A percentile compares a stretch with the other conserved stretches of the same genome.
Evolutionary conservation across 2,113 vertebrate species (phyloP).

Genomic region (Vulpes ferrilata): DNA sequence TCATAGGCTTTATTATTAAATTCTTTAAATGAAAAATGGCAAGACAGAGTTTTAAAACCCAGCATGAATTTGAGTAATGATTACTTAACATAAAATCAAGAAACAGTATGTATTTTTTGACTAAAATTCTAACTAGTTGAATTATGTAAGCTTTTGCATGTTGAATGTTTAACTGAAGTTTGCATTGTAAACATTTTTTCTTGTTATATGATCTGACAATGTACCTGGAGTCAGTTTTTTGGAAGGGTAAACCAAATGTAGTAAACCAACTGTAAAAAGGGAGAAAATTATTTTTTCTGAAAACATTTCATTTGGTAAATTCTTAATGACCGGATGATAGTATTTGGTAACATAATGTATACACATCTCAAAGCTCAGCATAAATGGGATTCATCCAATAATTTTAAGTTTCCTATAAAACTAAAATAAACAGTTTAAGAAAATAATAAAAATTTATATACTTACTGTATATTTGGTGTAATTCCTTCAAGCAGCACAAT

Average conservation of each 20-base stretch:
- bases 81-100: constrained; percentile 35
- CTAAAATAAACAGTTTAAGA: background rate
- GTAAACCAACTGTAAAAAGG: constrained; percentile 21
- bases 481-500: constrained; percentile 98
- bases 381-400: background rate
- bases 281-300: background rate
- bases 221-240: background rate
- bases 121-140: constrained; percentile 39
- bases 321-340: background rate
- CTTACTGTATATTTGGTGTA: constrained; percentile 98
- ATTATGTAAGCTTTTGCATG: background rate
- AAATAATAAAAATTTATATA: constrained; percentile 66
- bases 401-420: background rate
- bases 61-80: background rate
- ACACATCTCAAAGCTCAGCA: constrained; percentile 13
- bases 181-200: background rate
- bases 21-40: background rate
- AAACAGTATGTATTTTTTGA: background rate
- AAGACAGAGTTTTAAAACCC: background rate
- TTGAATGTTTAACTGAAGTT: background rate
- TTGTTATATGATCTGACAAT: background rate
- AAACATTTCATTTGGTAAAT: background rate
- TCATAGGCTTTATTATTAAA: background rate
- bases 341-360: background rate
- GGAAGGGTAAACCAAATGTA: background rate